Evolutionary conservation across 2,888 invertebrate species (phyloP).

Genomic region (Sicus ferrugineus): DNA sequence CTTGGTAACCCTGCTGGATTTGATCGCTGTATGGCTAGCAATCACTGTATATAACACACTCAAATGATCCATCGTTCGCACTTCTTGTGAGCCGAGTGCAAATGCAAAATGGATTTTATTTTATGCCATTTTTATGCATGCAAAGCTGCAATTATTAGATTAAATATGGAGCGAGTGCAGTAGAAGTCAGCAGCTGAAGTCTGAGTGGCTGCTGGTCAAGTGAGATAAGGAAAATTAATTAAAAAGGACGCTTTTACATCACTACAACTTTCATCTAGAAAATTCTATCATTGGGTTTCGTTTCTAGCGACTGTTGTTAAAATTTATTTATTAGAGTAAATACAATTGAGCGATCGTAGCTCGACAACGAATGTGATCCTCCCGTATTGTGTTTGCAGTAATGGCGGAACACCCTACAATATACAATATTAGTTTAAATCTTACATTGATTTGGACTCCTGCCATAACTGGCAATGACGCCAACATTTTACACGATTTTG

Average conservation of each 20-base stretch:
- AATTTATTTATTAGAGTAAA: too few species aligned
- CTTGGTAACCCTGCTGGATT: too few species aligned
- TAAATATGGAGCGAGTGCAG: constrained; percentile 11
- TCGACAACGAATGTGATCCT: too few species aligned
- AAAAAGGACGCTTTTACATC: constrained; percentile 20
- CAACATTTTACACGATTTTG: too few species aligned
- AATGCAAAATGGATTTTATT: constrained; percentile 12
- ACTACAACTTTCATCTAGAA: neutral
- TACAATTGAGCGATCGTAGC: too few species aligned
- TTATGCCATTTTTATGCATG: neutral
- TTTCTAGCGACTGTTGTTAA: too few species aligned
- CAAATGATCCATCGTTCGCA: neutral
- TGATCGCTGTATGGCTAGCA: too few species aligned
- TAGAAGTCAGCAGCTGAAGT: neutral
- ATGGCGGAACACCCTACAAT: constrained; percentile 10
- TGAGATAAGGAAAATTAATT: constrained; percentile 28
- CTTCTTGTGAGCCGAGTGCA: neutral
- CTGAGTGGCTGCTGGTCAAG: constrained; percentile 13
- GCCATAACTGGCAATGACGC: neutral
- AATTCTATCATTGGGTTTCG: too few species aligned
- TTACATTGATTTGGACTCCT: neutral
- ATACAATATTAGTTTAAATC: neutral
- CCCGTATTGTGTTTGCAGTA: constrained; percentile 9
- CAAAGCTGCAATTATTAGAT: constrained; percentile 21
- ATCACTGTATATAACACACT: neutral